Percentiles rank a stretch among this genome's conserved stretches.
Evolutionary conservation across 2,113 vertebrate species (phyloP).

Genomic region (Dipodomys ordii): DNA sequence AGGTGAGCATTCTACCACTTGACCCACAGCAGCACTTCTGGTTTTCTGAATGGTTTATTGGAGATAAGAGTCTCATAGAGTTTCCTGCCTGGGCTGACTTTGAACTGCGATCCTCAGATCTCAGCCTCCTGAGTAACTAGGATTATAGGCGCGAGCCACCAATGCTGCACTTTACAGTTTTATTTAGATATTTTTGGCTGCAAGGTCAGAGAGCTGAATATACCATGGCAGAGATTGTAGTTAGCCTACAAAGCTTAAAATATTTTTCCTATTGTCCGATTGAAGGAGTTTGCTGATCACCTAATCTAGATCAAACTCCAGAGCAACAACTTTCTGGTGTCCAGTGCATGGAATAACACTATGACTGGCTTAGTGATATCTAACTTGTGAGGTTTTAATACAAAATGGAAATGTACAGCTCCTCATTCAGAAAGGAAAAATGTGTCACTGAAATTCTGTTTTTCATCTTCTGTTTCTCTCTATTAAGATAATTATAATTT

Average conservation of each 20-base stretch:
- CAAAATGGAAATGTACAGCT: constrained; percentile 13
- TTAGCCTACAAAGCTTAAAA: constrained; percentile 32
- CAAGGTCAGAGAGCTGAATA: not conserved
- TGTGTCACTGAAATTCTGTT: not conserved
- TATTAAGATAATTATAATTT: not conserved
- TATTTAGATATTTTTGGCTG: constrained; percentile 20
- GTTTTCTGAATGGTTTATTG: no score
- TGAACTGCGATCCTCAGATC: no score
- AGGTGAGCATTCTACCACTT: no score
- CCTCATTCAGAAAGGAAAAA: constrained; percentile 9
- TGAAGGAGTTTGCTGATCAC: not conserved
- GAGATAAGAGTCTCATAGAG: no score
- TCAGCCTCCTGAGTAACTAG: no score
- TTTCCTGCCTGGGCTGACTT: no score
- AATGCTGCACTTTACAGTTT: not conserved
- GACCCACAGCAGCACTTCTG: no score
- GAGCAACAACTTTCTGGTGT: not conserved
- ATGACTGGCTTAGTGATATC: not conserved
- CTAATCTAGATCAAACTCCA: constrained; percentile 11
- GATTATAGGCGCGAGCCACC: no score
- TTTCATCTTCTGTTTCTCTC: constrained; percentile 1
- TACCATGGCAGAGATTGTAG: not conserved
- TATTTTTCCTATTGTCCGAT: not conserved
- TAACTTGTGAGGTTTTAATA: not conserved
- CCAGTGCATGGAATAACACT: not conserved